Conservation (phyloP, 2,888 invertebrate species). For the Drosophila lutescens region DNA sequence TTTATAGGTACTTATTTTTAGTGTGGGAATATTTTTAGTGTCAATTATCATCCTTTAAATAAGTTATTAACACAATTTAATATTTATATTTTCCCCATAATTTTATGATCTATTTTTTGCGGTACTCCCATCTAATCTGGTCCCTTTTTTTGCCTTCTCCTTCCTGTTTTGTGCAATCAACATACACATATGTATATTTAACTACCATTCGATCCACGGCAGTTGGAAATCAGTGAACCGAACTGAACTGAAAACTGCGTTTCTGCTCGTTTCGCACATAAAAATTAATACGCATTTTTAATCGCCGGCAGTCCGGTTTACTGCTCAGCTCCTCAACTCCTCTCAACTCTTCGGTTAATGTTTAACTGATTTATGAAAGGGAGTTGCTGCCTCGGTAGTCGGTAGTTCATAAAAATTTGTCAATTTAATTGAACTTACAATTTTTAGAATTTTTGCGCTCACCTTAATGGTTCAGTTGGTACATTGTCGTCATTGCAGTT, state of each 20-base stretch:
- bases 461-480: conserved; percentile 11
- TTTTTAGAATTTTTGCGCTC: conserved; percentile 68
- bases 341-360: conserved; percentile 19
- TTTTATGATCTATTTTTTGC: not conserved
- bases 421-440: conserved; percentile 80
- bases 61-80: not conserved
- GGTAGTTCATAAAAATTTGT: conserved; percentile 76
- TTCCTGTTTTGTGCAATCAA: conserved; percentile 8
- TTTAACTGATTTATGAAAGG: conserved; percentile 28
- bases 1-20: too few species aligned
- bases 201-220: conserved; percentile 13
- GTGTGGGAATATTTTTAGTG: too few species aligned
- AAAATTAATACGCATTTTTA: conserved; percentile 77
- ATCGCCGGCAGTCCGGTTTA: conserved; percentile 38
- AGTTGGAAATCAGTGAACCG: conserved; percentile 11
- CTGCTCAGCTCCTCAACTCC: conserved; percentile 14
- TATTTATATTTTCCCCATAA: too few species aligned
- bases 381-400: conserved; percentile 9
- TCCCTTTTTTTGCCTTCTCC: not conserved
- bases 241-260: conserved; percentile 38
- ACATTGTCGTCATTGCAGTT: conserved; percentile 42
- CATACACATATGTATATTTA: not conserved
- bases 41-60: too few species aligned
- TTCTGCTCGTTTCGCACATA: conserved; percentile 67
- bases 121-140: not conserved